phyloP scores from a whole-genome alignment of 1,140 invertebrate genomes.

The Chlorops oryzae region DNA sequence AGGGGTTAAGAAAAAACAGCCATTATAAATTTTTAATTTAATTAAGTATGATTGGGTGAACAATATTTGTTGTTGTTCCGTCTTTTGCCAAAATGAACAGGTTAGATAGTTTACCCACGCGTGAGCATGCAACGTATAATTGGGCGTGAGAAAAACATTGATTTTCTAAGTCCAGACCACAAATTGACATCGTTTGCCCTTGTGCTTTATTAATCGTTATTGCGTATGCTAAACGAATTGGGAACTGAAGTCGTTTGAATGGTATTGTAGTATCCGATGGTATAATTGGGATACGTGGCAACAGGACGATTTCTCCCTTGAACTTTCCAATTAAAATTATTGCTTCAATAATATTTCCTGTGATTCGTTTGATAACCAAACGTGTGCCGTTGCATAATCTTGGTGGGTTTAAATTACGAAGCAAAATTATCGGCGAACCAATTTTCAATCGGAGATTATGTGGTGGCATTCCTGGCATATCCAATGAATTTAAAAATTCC shows the following conservation, averaged over 20 bases:
- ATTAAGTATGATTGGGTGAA: constrained; percentile 18
- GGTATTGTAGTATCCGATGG: constrained; percentile 15
- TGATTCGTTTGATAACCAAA: constrained; percentile 43
- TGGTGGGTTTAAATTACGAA: constrained; percentile 45
- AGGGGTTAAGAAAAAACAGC: too few relatives aligned
- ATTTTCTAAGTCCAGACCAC: constrained; percentile 39
- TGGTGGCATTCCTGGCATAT: constrained; percentile 43
- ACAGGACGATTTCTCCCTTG: constrained; percentile 43
- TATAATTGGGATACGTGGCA: constrained; percentile 42
- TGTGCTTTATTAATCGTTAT: constrained; percentile 56
- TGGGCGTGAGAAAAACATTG: constrained; percentile 48
- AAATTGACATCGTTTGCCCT: constrained; percentile 47
- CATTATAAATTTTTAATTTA: too few relatives aligned
- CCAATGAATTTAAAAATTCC: constrained; percentile 48
- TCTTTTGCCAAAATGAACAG: constrained; percentile 40
- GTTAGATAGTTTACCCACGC: constrained; percentile 45
- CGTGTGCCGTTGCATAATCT: constrained; percentile 49
- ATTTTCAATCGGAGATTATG: constrained; percentile 46
- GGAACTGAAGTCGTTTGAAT: constrained; percentile 49
- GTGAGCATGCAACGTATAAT: constrained; percentile 49
- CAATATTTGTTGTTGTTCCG: constrained; percentile 39
- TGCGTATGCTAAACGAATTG: constrained; percentile 48
- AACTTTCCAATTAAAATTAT: constrained; percentile 43
- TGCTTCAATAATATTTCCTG: constrained; percentile 41
- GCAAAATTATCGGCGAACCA: constrained; percentile 44